Percentiles rank a stretch among this genome's conserved stretches.
phyloP scores from a whole-genome alignment of 1,140 invertebrate species.

The Cherax quadricarinatus region DNA sequence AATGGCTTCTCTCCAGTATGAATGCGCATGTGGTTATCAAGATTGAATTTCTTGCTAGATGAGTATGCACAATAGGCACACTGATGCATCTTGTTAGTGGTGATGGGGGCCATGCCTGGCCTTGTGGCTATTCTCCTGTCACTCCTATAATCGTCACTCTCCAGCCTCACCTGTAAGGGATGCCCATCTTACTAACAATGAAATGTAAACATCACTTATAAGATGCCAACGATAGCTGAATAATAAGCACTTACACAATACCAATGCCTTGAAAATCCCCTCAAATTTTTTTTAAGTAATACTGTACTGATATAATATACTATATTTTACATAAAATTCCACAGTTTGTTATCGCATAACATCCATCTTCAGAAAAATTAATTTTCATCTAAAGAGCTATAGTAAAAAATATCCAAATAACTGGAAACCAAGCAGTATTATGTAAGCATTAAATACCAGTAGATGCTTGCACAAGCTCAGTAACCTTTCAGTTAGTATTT shows the following conservation, averaged over 20 bases:
- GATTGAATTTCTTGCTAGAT: constrained; percentile 32
- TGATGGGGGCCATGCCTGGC: not conserved
- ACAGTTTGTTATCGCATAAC: no score
- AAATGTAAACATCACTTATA: not conserved
- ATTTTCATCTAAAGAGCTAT: no score
- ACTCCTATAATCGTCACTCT: constrained; percentile 24
- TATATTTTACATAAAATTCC: no score
- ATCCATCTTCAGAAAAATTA: no score
- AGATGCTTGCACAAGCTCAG: no score
- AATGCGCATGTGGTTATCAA: constrained; percentile 42
- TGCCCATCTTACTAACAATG: constrained; percentile 27
- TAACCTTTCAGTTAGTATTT: no score
- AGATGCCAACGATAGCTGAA: not conserved
- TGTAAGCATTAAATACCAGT: no score
- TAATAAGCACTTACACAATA: not conserved
- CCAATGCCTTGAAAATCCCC: not conserved
- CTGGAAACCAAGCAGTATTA: no score
- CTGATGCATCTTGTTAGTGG: constrained; percentile 28
- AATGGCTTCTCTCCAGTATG: constrained; percentile 42
- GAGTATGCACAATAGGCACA: constrained; percentile 31
- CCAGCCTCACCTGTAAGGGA: constrained; percentile 47
- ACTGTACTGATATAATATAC: no score
- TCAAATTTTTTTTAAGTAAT: no score
- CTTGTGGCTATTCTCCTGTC: constrained; percentile 12
- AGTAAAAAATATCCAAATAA: no score